Percentiles rank a stretch among this genome's conserved stretches.
These are phyloP conservation scores for Dryas iulia DNA, from an alignment of 1,140 invertebrate genomes.

Conservation along the genomic window DNA sequence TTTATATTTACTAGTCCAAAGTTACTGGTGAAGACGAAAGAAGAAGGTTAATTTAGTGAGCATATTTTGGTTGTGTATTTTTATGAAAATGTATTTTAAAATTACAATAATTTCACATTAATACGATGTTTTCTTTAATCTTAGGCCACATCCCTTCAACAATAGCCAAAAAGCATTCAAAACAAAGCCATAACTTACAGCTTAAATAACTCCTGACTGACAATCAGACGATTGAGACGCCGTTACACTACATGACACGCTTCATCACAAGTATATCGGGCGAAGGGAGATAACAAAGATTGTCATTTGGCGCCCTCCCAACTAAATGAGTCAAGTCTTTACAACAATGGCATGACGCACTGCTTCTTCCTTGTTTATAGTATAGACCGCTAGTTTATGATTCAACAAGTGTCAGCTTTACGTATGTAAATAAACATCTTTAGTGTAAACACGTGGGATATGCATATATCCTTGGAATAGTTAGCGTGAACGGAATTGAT, in stretches of 20 bases:
- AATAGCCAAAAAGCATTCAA: not conserved
- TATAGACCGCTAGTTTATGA: slow-evolving; percentile 53
- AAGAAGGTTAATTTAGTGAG: too few species aligned
- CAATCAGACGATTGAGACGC: not conserved
- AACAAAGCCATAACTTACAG: not conserved
- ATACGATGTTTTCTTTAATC: not conserved
- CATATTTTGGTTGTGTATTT: too few species aligned
- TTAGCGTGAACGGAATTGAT: slow-evolving; percentile 26
- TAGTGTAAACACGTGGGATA: slow-evolving; percentile 35
- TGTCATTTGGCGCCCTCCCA: slow-evolving; percentile 49
- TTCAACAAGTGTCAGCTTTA: slow-evolving; percentile 52
- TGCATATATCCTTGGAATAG: slow-evolving; percentile 35
- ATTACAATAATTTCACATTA: too few species aligned
- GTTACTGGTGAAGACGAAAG: too few species aligned
- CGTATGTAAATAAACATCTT: slow-evolving; percentile 30
- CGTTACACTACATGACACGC: not conserved
- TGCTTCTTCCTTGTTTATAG: slow-evolving; percentile 51
- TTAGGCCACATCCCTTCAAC: not conserved
- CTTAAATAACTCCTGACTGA: not conserved
- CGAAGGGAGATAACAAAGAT: slow-evolving; percentile 30
- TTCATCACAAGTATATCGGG: slow-evolving; percentile 8
- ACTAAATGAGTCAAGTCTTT: slow-evolving; percentile 48
- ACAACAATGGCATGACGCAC: slow-evolving; percentile 60
- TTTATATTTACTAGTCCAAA: too few species aligned
- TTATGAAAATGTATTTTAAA: too few species aligned